phyloP scores from a whole-genome alignment of 92 coral and sea anemone genomes.

The Pocillopora meandrina region DNA sequence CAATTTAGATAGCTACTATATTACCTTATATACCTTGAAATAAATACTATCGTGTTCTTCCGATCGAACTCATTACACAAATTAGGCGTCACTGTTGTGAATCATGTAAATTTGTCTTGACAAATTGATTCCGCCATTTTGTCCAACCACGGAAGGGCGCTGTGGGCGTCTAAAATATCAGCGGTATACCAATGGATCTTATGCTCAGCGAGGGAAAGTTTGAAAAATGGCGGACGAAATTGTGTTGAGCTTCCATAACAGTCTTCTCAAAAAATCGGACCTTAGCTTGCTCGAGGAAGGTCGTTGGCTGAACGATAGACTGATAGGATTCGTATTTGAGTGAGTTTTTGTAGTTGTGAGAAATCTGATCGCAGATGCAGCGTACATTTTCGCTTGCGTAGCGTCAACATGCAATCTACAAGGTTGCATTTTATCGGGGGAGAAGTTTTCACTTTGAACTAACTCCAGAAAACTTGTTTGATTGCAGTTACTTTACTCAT shows the following conservation, averaged over 20 bases:
- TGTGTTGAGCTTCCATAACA: conserved; percentile 89
- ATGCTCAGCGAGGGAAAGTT: conserved; percentile 70
- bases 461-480: not conserved
- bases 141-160: conserved; percentile 30
- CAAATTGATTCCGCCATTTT: conserved; percentile 57
- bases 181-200: conserved; percentile 31
- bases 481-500: conserved; percentile 83
- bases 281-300: conserved; percentile 81
- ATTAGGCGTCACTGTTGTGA: conserved; percentile 21
- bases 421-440: not conserved
- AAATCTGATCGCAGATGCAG: not conserved
- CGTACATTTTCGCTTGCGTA: too few relatives aligned
- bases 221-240: conserved; percentile 79
- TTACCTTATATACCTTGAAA: conserved; percentile 17
- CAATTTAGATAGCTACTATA: not conserved
- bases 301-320: conserved; percentile 90
- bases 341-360: conserved; percentile 41
- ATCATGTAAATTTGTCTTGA: conserved; percentile 39
- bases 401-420: too few relatives aligned
- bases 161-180: conserved; percentile 20
- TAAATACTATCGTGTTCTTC: conserved; percentile 26
- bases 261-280: conserved; percentile 87
- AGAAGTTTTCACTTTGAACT: not conserved
- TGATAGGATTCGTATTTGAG: conserved; percentile 96
- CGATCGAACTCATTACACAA: conserved; percentile 38